Percentiles rank a stretch among this genome's conserved stretches.
Conservation (phyloP, 2,113 vertebrate genomes). For the Pollimyrus isidori region DNA sequence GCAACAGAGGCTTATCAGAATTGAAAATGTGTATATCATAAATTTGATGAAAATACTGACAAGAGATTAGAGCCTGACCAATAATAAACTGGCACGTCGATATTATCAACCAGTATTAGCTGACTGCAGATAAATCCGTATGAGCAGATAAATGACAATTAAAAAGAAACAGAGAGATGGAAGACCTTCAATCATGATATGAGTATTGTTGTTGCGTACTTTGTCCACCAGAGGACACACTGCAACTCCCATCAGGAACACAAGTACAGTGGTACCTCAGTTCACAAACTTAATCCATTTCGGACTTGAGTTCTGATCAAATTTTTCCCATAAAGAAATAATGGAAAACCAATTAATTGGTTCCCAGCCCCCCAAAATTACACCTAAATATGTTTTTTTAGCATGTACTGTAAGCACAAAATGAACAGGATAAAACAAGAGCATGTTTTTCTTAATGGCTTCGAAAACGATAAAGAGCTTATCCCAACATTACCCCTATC, state of each 20-base stretch:
- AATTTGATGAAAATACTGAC: too few species aligned
- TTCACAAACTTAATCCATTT: too few species aligned
- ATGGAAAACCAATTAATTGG: too few species aligned
- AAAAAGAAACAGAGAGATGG: background rate
- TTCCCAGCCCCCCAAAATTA: too few species aligned
- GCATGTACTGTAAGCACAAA: too few species aligned
- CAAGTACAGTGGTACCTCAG: background rate
- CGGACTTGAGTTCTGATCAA: too few species aligned
- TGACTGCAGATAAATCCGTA: background rate
- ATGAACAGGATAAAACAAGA: too few species aligned
- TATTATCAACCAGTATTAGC: background rate
- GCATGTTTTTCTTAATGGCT: too few species aligned
- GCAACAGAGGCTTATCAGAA: background rate
- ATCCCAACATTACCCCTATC: too few species aligned
- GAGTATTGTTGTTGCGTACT: background rate
- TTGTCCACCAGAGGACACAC: background rate
- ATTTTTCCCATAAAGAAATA: too few species aligned
- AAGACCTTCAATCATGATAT: background rate
- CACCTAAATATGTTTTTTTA: too few species aligned
- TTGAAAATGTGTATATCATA: background rate
- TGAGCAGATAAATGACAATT: background rate
- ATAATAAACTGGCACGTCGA: background rate
- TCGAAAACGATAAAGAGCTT: too few species aligned
- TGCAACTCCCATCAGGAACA: background rate
- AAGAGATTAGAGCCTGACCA: background rate